phyloP scores from a whole-genome alignment of 2,888 invertebrate genomes.

The Mongoloraphidia duomilia region DNA sequence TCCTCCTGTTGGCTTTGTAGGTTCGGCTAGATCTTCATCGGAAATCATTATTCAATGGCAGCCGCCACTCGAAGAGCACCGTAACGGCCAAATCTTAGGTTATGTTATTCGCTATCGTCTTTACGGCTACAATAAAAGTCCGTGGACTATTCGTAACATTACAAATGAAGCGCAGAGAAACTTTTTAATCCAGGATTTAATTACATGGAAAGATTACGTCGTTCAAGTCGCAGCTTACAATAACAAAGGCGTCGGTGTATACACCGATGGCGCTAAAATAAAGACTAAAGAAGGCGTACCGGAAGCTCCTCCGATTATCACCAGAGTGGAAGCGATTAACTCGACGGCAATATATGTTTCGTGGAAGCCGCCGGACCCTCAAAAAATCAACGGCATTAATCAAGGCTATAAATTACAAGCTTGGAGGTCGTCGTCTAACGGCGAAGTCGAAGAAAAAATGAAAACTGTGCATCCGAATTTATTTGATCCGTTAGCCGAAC shows the following conservation, averaged over 20 bases:
- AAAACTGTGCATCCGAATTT: conserved; percentile 80
- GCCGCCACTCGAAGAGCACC: conserved; percentile 83
- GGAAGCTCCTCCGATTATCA: conserved; percentile 77
- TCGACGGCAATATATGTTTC: conserved; percentile 72
- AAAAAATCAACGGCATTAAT: conserved; percentile 96
- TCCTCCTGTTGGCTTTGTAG: conserved; percentile 87
- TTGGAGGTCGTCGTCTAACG: conserved; percentile 47
- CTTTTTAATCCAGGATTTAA: conserved; percentile 80
- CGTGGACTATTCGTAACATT: conserved; percentile 84
- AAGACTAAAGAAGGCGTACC: conserved; percentile 94
- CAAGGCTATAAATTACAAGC: conserved; percentile 88
- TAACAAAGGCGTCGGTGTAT: conserved; percentile 88
- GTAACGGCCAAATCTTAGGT: conserved; percentile 89
- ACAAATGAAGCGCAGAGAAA: conserved; percentile 86
- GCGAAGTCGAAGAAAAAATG: conserved; percentile 49
- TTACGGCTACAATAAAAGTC: conserved; percentile 81
- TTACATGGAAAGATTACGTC: conserved; percentile 95
- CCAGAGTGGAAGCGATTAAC: conserved; percentile 63
- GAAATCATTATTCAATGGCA: conserved; percentile 97
- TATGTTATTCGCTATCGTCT: conserved; percentile 85
- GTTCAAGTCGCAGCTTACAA: conserved; percentile 96
- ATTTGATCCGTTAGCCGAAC: conserved; percentile 75
- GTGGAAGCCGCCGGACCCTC: conserved; percentile 96
- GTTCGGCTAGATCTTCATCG: conserved; percentile 83
- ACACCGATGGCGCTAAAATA: conserved; percentile 78